Conservation (phyloP, 1,140 invertebrate species). For the Leptinotarsa undecemlineata region DNA sequence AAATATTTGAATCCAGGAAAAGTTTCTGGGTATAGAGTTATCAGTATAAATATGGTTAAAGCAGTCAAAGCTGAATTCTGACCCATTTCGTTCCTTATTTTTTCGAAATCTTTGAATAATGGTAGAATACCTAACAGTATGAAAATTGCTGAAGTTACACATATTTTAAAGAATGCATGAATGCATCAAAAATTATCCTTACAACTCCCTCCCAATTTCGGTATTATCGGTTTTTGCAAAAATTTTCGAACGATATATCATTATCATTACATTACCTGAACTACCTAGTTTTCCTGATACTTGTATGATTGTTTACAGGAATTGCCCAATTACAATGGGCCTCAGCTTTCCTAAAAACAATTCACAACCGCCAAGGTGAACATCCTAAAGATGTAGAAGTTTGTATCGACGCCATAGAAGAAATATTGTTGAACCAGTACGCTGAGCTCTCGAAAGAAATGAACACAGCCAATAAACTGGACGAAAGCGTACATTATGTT, state of each 20-base stretch:
- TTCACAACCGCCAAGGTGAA: conserved; percentile 41
- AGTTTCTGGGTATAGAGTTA: no score
- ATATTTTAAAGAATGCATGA: neutral
- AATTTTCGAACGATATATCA: no score
- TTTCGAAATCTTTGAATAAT: neutral
- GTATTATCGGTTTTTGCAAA: neutral
- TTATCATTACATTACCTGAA: no score
- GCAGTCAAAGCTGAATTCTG: no score
- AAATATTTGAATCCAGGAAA: no score
- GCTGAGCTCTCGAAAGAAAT: conserved; percentile 43
- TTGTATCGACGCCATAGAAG: conserved; percentile 48
- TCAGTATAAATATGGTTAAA: no score
- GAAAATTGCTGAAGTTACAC: neutral
- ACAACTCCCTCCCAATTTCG: neutral
- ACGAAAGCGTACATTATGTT: conserved; percentile 31
- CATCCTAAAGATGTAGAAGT: conserved; percentile 48
- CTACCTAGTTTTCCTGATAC: no score
- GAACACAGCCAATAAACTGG: conserved; percentile 29
- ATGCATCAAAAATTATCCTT: neutral
- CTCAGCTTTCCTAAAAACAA: conserved; percentile 45
- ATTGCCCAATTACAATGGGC: conserved; percentile 53
- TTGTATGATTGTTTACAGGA: conserved; percentile 26
- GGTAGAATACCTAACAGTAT: neutral
- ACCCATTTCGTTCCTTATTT: no score
- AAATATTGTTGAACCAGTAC: conserved; percentile 48